Conservation (phyloP, 2,797 vertebrate genomes). For the Alosa sapidissima region DNA sequence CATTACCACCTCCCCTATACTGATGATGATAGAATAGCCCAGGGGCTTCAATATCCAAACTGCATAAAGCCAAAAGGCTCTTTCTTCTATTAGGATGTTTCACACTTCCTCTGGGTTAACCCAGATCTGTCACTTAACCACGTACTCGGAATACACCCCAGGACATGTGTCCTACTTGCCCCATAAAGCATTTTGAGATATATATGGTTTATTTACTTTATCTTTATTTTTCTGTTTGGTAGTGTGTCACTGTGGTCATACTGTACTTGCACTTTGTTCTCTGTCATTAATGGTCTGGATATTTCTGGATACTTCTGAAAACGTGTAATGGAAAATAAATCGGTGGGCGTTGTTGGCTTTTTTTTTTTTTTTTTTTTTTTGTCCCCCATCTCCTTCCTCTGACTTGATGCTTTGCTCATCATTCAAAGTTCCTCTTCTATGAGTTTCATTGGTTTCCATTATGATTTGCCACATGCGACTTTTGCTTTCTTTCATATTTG, state of each 20-base stretch:
- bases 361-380: too few relatives aligned
- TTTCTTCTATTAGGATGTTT: too few relatives aligned
- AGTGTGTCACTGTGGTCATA: not conserved
- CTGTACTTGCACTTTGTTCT: not conserved
- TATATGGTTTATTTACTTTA: not conserved
- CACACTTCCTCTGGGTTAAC: too few relatives aligned
- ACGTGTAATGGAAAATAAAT: not conserved
- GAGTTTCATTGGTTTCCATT: not conserved
- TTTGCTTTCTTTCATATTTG: not conserved
- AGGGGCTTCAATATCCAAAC: too few relatives aligned
- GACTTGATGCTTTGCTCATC: not conserved
- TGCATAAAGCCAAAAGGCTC: too few relatives aligned
- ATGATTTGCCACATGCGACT: not conserved
- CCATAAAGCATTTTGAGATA: not conserved
- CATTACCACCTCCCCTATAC: too few relatives aligned
- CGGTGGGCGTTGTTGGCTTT: constrained; percentile 6
- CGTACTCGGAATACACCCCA: too few relatives aligned
- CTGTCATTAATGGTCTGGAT: not conserved
- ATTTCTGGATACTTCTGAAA: not conserved
- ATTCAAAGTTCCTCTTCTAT: not conserved
- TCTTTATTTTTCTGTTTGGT: not conserved
- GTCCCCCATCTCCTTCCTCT: not conserved
- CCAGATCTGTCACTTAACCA: too few relatives aligned
- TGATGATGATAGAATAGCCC: too few relatives aligned
- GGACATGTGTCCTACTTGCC: too few relatives aligned